Percentiles rank a stretch among this genome's conserved stretches.
These are phyloP conservation scores for Tipula helvola DNA, from an alignment of 2,888 invertebrate species.

Conservation along the genomic window DNA sequence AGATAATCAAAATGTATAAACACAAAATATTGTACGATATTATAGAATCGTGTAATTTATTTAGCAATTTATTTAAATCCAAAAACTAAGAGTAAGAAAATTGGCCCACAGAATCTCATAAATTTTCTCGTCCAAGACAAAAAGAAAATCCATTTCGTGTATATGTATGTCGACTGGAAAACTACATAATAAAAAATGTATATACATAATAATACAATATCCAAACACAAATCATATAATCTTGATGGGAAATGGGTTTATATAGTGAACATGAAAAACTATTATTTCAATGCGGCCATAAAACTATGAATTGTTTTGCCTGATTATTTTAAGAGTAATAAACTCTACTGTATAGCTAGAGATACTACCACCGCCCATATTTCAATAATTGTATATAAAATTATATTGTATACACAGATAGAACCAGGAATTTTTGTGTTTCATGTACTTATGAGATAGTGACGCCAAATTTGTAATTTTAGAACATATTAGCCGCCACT, in stretches of 20 bases:
- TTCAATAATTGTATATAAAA: background rate
- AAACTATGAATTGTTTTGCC: slow-evolving; percentile 4
- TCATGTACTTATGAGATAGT: background rate
- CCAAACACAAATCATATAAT: slow-evolving; percentile 4
- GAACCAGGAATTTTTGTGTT: background rate
- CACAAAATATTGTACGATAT: background rate
- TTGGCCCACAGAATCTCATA: background rate
- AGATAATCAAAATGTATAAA: background rate
- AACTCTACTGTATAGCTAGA: background rate
- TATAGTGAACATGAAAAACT: background rate
- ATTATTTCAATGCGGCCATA: background rate
- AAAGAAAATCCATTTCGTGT: background rate
- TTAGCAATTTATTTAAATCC: slow-evolving; percentile 4
- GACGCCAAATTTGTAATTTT: background rate
- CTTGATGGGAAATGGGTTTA: background rate
- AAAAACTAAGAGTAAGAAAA: background rate
- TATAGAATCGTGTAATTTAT: background rate
- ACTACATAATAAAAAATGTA: background rate
- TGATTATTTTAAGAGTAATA: background rate
- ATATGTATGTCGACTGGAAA: background rate
- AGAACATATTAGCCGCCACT: background rate
- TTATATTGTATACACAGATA: background rate
- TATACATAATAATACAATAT: background rate
- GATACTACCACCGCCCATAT: background rate
- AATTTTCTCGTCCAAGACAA: background rate